phyloP scores from a whole-genome alignment of 2,797 vertebrate species.

The Danio albolineatus region DNA sequence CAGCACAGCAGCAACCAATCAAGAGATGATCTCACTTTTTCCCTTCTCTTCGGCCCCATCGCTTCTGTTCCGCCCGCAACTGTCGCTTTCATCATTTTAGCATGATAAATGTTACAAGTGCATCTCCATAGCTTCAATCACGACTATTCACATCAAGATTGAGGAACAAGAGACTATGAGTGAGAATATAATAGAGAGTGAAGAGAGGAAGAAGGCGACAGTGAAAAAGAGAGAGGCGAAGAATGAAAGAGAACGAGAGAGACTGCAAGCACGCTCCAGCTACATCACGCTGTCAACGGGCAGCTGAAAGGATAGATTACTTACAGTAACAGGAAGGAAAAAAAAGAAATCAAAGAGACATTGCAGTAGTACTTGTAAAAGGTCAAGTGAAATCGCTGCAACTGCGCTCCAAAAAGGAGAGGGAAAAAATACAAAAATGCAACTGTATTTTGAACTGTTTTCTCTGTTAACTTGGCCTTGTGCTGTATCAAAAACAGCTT shows the following conservation, averaged over 20 bases:
- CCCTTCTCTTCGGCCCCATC: slow-evolving; percentile 11
- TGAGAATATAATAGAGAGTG: slow-evolving; percentile 27
- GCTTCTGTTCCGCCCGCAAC: slow-evolving; percentile 27
- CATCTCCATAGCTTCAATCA: slow-evolving; percentile 55
- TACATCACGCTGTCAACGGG: slow-evolving; percentile 35
- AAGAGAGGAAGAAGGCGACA: slow-evolving; percentile 5
- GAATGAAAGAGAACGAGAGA: slow-evolving; percentile 15
- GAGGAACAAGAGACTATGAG: slow-evolving; percentile 19
- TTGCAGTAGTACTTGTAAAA: slow-evolving; percentile 37
- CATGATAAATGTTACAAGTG: slow-evolving; percentile 63
- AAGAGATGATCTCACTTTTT: slow-evolving; percentile 58
- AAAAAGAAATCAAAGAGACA: slow-evolving; percentile 44
- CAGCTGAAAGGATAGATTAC: slow-evolving; percentile 45
- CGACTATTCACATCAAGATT: slow-evolving; percentile 50
- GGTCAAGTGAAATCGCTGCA: slow-evolving; percentile 44
- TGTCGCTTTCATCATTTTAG: slow-evolving; percentile 60
- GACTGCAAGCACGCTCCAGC: slow-evolving; percentile 45
- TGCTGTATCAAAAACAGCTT: slow-evolving; percentile 20
- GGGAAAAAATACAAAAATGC: not conserved
- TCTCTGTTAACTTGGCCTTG: slow-evolving; percentile 18
- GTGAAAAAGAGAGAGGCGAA: slow-evolving; percentile 1
- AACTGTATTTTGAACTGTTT: slow-evolving; percentile 17
- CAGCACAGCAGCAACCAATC: slow-evolving; percentile 73
- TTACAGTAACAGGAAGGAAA: slow-evolving; percentile 46
- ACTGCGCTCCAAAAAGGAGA: slow-evolving; percentile 19